Evolutionary conservation across 2,888 invertebrate genomes (phyloP).

Genomic region (Syrista parreyssii): DNA sequence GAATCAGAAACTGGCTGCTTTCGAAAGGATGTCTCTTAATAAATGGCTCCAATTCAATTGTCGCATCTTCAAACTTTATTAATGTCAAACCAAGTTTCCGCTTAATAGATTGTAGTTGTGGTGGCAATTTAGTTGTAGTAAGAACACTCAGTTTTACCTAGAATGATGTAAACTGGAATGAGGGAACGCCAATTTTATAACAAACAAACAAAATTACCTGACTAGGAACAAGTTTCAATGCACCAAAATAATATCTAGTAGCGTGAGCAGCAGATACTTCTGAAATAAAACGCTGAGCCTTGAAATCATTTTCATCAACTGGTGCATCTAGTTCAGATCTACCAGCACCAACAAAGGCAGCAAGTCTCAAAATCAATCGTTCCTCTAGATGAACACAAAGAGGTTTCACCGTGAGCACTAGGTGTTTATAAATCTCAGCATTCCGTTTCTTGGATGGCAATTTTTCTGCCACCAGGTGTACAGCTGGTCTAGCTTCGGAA

Average conservation of each 20-base stretch:
- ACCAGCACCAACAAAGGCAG: slow-evolving; percentile 72
- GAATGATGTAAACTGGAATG: slow-evolving; percentile 20
- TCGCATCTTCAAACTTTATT: slow-evolving; percentile 96
- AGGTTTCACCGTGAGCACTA: slow-evolving; percentile 84
- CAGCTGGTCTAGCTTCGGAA: slow-evolving; percentile 74
- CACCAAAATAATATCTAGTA: slow-evolving; percentile 88
- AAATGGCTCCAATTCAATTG: slow-evolving; percentile 91
- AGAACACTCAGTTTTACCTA: slow-evolving; percentile 90
- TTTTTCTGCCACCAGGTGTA: slow-evolving; percentile 84
- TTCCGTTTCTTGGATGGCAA: slow-evolving; percentile 75
- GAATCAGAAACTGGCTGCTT: slow-evolving; percentile 84
- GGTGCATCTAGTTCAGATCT: slow-evolving; percentile 70
- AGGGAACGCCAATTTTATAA: neutral
- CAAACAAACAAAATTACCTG: slow-evolving; percentile 68
- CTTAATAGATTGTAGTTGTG: slow-evolving; percentile 83
- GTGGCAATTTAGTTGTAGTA: slow-evolving; percentile 85
- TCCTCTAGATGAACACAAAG: slow-evolving; percentile 91
- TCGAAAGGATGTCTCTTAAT: slow-evolving; percentile 90
- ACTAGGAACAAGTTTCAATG: slow-evolving; percentile 81
- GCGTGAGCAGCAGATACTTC: slow-evolving; percentile 85
- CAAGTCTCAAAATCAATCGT: slow-evolving; percentile 79
- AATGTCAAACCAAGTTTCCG: slow-evolving; percentile 87
- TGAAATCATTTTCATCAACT: slow-evolving; percentile 82
- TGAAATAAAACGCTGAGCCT: slow-evolving; percentile 81
- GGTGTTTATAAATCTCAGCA: slow-evolving; percentile 89